Evolutionary conservation across 2,888 invertebrate genomes (phyloP), one percentile per base, ranked within the genome.

Genomic region (Galerucella calmariensis): DNA sequence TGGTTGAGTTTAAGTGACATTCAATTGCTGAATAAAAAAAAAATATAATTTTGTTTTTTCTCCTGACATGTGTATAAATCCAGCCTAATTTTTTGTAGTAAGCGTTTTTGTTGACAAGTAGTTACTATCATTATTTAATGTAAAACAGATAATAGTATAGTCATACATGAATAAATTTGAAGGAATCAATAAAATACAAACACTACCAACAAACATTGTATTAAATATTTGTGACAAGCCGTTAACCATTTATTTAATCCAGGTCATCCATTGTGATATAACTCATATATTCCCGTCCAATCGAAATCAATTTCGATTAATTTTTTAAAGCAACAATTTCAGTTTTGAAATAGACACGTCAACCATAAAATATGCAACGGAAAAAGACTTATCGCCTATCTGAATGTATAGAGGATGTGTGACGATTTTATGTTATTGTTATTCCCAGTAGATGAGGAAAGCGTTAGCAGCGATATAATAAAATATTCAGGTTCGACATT

Each of bases 271-370:
- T 51, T 51, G 12, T 51, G 51, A 51, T n/a, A 51, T n/a, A 51
- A 51, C 51, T 48, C n/a, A n/a, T 14, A 51, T 51, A 51, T 51
- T 51, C 27, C 12, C 35, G 5, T 35, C 35, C 35, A 35, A 27
- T 4, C 3, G 12, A 59, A 59, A 59, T 59, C 59, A 59, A 59
- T 59, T 59, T 59, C 27, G 59, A 59, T 59, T 24, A 24, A 59
- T 27, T 27, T 59, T 59, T 59, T 24, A 59, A 3, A 59, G 27
- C 24, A 3, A 24, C 59, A 14, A 59, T 27, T 59, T 59, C 6
- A 27, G 59, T 27, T 59, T 20, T 59, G 59, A 59, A 59, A 59
- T 20, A 27, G 59, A 16, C 59, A 59, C 59, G 59, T 59, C 11
- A 10, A 12, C 27, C 24, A 59, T 59, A 59, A 59, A 59, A 59